Evolutionary conservation across 2,113 vertebrate genomes (phyloP), one percentile per base, ranked within the genome.

Genomic region (Agapornis roseicollis): DNA sequence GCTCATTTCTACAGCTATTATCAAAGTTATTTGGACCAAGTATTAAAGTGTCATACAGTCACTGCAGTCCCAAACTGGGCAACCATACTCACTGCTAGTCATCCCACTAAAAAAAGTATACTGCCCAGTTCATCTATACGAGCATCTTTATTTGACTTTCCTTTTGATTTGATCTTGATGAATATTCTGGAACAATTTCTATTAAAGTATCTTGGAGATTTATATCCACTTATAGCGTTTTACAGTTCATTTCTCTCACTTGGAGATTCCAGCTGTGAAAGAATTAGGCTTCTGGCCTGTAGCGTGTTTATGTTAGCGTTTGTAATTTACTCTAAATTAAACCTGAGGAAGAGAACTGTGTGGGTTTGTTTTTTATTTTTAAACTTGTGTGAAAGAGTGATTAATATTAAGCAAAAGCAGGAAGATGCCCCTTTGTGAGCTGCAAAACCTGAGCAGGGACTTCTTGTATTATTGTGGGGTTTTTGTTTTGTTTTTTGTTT

Each of bases 211-310:
- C 56, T 44, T 47, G 9, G 37, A 68, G 72, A 76, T 79, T 93
- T 76, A 17, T 65, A 55, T 33, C 61, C 13, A 27, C 41, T 73
- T 15, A 5, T 13, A 74, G 61, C 39, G 0, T 71, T 93, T 90
- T 69, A 84, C 61, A 86, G 37, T 84, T 65, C 56, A 10, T 85
- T 89, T 71, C 25, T 92, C 46, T 87, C 56, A 18, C 86, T 65
- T 22, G 31, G 80, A 47, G 70, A 74, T 90, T 81, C 65, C 77
- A 90, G 90, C 80, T 92, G 88, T 64, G 76, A 90, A 92, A 53
- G 74, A 78, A 86, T 83, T 60, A 61, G 3, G 11, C 56, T 93
- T 83, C 89, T 89, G 56, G 19, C 74, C 73, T 90, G 72, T 28
- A 50, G 33, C 31, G 7, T 78, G 65, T 94, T 96, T 73, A 74